Base-by-base conservation (phyloP, 2,797 vertebrate genomes). In the Coregonus suidteri region DNA sequence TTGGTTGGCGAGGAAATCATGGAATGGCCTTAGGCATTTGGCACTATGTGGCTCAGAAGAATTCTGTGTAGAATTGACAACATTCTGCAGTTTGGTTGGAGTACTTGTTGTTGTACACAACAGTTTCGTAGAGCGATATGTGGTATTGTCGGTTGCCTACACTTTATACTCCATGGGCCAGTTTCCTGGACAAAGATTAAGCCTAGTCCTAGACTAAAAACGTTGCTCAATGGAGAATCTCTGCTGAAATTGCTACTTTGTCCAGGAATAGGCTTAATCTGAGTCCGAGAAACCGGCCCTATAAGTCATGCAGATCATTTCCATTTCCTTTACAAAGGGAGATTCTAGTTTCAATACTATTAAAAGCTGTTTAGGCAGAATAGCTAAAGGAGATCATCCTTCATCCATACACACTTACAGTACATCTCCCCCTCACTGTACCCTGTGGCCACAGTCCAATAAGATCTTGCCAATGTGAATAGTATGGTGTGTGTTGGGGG, bases 381-480 rank as follows among this genome's bases (percentile, higher is more conserved):
- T 56, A 73, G 83, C 83, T 81, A 82, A 79, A 79, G 77, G 88
- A 59, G 91, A 88, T 88, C 81, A 86, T 85, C 73, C 79, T 73
- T 83, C 67, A 82, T 83, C 88, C 81, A 35, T 69, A 79, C 71
- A 71, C 35, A 71, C 75, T 30, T 71, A 56, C 4, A 59, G 15
- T 75, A 79, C 3, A 30, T n/a, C 69, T 3, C 41, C 79, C 77
- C 25, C 79, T 69, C 77, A 75, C 77, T 2, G 13, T 35, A 6
- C 53, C 87, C 86, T 69, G 79, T 79, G 77, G 89, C 83, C 83
- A 84, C 75, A 67, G 71, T 82, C 88, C 90, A 90, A 88, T 88
- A 87, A 89, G 88, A 89, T 90, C 88, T 87, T 88, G 83, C 80
- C 75, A 82, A 75, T 75, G 88, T 89, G 87, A 89, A 91, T 85